Base-by-base conservation (phyloP, 2,888 invertebrate species). In the Dascillus cervinus region DNA sequence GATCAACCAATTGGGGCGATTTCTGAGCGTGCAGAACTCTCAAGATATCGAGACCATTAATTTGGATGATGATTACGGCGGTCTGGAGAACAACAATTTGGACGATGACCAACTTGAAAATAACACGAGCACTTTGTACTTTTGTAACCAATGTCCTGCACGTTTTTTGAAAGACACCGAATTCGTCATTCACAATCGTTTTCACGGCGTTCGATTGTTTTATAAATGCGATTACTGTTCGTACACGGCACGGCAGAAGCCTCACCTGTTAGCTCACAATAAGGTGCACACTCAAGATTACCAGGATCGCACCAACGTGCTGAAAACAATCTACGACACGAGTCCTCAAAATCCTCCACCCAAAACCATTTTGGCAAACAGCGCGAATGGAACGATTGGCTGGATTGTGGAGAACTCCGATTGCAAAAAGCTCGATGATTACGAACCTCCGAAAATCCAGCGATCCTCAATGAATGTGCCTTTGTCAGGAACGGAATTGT, bases 71-170 rank as follows among this genome's bases (percentile, higher is more conserved):
- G 51, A 41, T 39, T 29, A 58, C 49, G 28, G 53, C n/a, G 28
- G 49, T 4, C 21, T 44, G 13, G 60, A 63, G 29, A 59, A 59
- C 26, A 64, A 32, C 47, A 38, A 26, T 58, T 19, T 29, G 3
- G 23, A 29, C 11, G 38, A 33, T 19, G n/a, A 17, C 11, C 17
- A 47, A 64, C 52, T 32, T 37, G 43, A 13, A 31, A 46, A 13
- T 34, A 38, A 11, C 39, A 41, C 11, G 37, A 40, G 22, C 43
- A 43, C 11, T 46, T 58, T 87, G 32, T 78, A 78, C 52, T 87
- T 84, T 55, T 91, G 90, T 59, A 71, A 75, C 37, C 77, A 81
- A 47, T 91, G 90, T 59, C 90, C 90, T 1, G 86, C 89, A 0
- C 73, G 89, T 55, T 91, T 80, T 64, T 75, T 87, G 39, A 78